Evolutionary conservation across 2,797 vertebrate genomes (phyloP), one percentile per base, ranked within the genome.

Genomic region (Holocentrus rufus): DNA sequence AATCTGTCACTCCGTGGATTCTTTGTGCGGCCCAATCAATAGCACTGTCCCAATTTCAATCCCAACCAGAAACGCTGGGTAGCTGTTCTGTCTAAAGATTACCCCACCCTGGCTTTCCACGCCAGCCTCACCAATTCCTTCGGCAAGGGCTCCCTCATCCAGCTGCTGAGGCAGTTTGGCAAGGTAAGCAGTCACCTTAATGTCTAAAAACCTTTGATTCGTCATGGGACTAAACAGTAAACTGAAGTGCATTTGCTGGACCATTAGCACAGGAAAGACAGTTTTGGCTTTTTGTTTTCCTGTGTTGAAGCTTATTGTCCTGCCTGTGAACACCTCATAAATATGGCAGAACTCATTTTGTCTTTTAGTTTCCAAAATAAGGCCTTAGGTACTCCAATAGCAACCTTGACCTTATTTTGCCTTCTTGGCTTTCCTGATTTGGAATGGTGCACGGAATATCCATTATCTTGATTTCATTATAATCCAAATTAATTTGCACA

Each of bases 71-170:
- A 97, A 93, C 96, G 95, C 14, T 99, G 98, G 98, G 98, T 99
- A 34, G 96, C 97, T 2, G 22, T 96, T 46, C 92, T 99, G n/a
- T 99, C 98, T 74, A 95, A 96, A 62, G 97, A 99, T 65, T 95
- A 97, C 72, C 98, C 98, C 6, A 99, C 97, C 1, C 93, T 99
- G 22, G 98, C 98, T 65, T 99, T 99, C 89, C 98, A 99, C 0
- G 97, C 98, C 63, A 99, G 98, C 89, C 96, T 99, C 76, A 99
- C 98, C 30, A 99, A 99, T 87, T 95, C 98, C 0, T 99, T 99
- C 42, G 98, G 98, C 58, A 99, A 99, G 87, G 98, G 98, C 76
- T 96, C 97, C 2, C 97, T 99, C 78, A 99, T 99, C 80, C 97
- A 99, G 88, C 96, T 99, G 55, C 91, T 99, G 0, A 91, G 98